Evolutionary conservation across 2,797 vertebrate genomes (phyloP).

Genomic region (Pteronotus mesoamericanus): DNA sequence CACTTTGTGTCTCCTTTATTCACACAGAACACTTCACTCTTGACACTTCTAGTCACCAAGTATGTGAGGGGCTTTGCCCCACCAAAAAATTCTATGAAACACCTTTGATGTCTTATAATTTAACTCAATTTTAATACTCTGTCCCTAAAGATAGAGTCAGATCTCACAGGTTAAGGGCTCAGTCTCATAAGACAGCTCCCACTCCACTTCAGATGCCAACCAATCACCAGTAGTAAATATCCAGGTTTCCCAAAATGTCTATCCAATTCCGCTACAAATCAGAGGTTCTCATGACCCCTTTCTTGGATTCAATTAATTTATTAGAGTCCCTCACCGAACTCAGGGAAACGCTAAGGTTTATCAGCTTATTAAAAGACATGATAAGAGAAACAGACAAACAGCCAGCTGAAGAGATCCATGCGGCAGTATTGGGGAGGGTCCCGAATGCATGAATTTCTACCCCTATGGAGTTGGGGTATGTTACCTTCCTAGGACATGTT

Average conservation of each 20-base stretch:
- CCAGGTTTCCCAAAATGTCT: background rate
- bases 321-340: too few species aligned
- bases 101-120: background rate
- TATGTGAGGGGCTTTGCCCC: background rate
- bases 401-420: background rate
- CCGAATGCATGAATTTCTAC: background rate
- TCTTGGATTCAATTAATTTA: too few species aligned
- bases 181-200: background rate
- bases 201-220: background rate
- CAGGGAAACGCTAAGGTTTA: background rate
- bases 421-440: background rate
- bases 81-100: background rate
- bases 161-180: background rate
- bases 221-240: background rate
- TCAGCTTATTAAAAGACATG: background rate
- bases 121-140: background rate
- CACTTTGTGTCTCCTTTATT: background rate
- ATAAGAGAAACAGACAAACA: background rate
- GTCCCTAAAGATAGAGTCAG: background rate
- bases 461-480: background rate
- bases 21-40: background rate
- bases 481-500: background rate
- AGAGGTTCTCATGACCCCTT: background rate
- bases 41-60: background rate
- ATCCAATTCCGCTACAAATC: background rate